Base-by-base conservation (phyloP, 1,140 invertebrate genomes). In the Glomeris maerens region DNA sequence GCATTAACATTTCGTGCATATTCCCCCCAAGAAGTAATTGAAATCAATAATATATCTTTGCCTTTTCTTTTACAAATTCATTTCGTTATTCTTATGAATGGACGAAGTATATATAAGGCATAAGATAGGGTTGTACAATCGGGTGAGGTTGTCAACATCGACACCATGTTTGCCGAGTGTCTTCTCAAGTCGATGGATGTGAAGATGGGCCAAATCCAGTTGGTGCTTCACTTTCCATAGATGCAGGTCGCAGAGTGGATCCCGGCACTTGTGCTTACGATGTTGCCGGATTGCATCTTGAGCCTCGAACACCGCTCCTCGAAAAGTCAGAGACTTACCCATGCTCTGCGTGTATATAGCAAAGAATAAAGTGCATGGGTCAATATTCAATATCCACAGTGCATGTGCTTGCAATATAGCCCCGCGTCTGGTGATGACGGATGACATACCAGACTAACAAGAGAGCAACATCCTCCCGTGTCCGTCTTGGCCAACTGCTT, bases 371-470 rank as follows among this genome's bases (percentile, higher is more conserved):
- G 41, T 20, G 10, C 21, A 17, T 44, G 23, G 20, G 10, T 44
- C 21, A 13, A 10, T 44, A 21, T 7, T 13, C 20, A 10, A 7
- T n/a, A 36, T 10, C n/a, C 7, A 44, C 41, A 44, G 20, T 10
- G 10, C 7, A 10, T 44, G 7, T 44, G 7, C 41, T 44, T 44
- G 20, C 20, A 7, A 36, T 10, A 10, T 36, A 36, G n/a, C 31
- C 10, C n/a, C 31, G 10, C n/a, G n/a, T 13, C 31, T 10, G n/a
- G 10, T 46, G 4, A 7, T 46, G 10, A 27, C 10, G 29, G 4
- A 26, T 46, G 7, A 3, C 13, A 29, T 51, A 53, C 52, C 20
- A 53, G 36, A 22, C 52, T 53, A 27, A 53, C 51, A 7, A 53
- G 26, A 2, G 52, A 25, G 25, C 47, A 53, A 38, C 47, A 50